Evolutionary conservation across 2,797 vertebrate genomes (phyloP).

Genomic region (Pangasius larnaudii): DNA sequence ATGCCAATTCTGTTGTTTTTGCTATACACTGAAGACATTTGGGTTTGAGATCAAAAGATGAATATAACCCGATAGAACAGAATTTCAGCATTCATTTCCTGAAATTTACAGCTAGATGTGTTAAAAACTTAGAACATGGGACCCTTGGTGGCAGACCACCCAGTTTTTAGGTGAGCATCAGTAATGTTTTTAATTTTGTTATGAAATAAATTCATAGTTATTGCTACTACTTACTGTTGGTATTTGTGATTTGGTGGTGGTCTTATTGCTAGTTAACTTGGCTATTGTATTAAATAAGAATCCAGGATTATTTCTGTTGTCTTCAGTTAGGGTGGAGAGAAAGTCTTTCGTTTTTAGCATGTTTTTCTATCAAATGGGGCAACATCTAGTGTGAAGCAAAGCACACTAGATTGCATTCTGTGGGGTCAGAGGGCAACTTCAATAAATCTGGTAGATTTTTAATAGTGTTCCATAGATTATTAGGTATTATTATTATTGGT

Average conservation of each 20-base stretch:
- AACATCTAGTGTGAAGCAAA: not conserved
- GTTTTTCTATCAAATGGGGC: not conserved
- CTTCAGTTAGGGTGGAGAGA: not conserved
- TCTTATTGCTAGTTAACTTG: not conserved
- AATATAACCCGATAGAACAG: no score
- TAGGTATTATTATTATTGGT: not conserved
- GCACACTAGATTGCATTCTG: not conserved
- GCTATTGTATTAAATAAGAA: not conserved
- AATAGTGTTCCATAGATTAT: not conserved
- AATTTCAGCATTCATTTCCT: no score
- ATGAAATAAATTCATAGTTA: not conserved
- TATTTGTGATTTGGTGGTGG: not conserved
- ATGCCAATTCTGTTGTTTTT: no score
- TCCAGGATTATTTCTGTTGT: not conserved
- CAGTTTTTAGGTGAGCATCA: no score
- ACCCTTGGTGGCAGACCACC: no score
- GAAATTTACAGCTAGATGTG: no score
- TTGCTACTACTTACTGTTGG: not conserved
- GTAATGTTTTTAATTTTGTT: not conserved
- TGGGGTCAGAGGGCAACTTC: not conserved
- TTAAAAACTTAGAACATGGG: no score
- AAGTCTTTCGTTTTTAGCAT: not conserved
- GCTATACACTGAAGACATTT: no score
- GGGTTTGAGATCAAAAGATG: no score
- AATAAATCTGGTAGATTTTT: not conserved